Conservation (phyloP, 2,797 vertebrate species). For the Halcyon chelicuti region DNA sequence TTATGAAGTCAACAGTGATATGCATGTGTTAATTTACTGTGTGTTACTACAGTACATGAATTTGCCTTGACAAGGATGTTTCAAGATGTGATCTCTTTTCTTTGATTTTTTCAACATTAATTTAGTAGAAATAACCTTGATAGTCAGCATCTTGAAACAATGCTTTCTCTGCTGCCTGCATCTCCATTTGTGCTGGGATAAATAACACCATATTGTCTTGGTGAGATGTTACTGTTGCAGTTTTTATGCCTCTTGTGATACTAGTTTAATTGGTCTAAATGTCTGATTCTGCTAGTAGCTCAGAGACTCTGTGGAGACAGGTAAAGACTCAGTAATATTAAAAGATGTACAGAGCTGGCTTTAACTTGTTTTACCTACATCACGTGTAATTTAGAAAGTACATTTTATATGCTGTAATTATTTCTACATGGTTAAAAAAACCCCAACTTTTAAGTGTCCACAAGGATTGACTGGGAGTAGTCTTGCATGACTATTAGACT, state of each 20-base stretch:
- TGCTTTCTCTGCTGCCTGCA: not conserved
- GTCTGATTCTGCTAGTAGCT: not conserved
- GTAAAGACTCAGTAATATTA: not conserved
- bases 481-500: not conserved
- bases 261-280: not conserved
- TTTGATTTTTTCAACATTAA: not conserved
- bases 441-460: not conserved
- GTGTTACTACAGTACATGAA: not conserved
- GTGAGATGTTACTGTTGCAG: not conserved
- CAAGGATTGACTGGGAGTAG: not conserved
- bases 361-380: not conserved
- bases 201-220: rapidly evolving
- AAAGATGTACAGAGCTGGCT: not conserved
- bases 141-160: not conserved
- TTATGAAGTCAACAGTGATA: not conserved
- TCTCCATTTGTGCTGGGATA: not conserved
- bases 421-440: not conserved
- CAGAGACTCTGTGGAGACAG: not conserved
- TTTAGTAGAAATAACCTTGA: not conserved
- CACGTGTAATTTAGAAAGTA: not conserved
- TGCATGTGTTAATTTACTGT: not conserved
- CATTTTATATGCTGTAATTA: not conserved
- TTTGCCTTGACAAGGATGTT: not conserved
- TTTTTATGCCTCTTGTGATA: not conserved
- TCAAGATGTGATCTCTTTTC: not conserved